These are phyloP conservation scores for Drosophila picticornis DNA, from an alignment of 2,888 invertebrate species.

Conservation along the genomic window DNA sequence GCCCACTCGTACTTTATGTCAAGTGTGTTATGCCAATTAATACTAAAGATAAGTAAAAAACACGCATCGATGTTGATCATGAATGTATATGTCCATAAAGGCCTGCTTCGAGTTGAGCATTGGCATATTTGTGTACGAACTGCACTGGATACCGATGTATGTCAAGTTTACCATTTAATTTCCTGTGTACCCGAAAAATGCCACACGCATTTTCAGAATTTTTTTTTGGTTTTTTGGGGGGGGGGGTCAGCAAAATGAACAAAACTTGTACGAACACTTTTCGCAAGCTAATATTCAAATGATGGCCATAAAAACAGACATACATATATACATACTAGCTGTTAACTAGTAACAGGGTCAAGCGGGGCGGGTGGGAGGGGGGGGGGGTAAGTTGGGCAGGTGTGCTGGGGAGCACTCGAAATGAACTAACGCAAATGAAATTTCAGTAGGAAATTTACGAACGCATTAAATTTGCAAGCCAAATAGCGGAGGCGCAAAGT, in stretches of 20 bases:
- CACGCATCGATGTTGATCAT: neutral
- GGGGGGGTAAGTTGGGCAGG: neutral
- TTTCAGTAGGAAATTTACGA: slow-evolving; percentile 63
- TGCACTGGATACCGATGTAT: slow-evolving; percentile 50
- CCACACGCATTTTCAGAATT: slow-evolving; percentile 36
- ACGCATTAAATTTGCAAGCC: slow-evolving; percentile 72
- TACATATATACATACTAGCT: slow-evolving; percentile 13
- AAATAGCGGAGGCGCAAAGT: slow-evolving; percentile 68
- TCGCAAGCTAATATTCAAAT: slow-evolving; percentile 52
- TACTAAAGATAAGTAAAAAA: neutral
- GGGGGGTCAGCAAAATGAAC: slow-evolving; percentile 10
- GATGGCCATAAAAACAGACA: slow-evolving; percentile 54
- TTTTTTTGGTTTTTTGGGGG: no score
- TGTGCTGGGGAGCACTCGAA: slow-evolving; percentile 39
- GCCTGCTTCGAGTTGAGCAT: neutral
- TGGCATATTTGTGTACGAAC: neutral
- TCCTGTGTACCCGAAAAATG: slow-evolving; percentile 56
- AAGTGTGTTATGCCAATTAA: neutral
- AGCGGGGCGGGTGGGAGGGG: neutral
- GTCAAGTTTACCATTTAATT: slow-evolving; percentile 69
- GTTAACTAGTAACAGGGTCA: slow-evolving; percentile 11
- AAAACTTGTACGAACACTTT: slow-evolving; percentile 19
- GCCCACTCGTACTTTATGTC: neutral
- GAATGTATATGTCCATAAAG: neutral
- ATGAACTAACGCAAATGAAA: slow-evolving; percentile 72